These are phyloP conservation scores for Neoascia interrupta DNA, from an alignment of 2,888 invertebrate genomes.

Conservation along the genomic window DNA sequence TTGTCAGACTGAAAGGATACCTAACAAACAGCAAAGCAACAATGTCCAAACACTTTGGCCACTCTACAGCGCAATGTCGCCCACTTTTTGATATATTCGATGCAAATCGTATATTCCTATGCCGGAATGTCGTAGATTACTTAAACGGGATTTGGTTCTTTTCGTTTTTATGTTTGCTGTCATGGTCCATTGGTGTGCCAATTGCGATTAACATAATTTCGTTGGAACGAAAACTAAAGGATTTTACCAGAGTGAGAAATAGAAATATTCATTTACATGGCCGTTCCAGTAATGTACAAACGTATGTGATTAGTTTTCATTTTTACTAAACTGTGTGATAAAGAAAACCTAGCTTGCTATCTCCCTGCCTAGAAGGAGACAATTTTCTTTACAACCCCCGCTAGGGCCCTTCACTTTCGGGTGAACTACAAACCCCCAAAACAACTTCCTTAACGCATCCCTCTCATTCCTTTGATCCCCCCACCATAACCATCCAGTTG, in stretches of 20 bases:
- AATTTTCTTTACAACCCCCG: too few species aligned
- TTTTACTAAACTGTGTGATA: too few species aligned
- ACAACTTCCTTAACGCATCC: too few species aligned
- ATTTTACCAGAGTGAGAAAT: constrained; percentile 48
- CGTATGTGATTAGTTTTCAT: too few species aligned
- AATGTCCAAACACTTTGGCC: constrained; percentile 83
- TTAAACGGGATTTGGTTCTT: constrained; percentile 86
- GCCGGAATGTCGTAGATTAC: constrained; percentile 78
- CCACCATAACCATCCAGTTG: too few species aligned
- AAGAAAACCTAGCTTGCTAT: too few species aligned
- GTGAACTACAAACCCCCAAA: too few species aligned
- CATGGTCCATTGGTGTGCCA: constrained; percentile 84
- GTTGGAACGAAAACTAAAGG: constrained; percentile 75
- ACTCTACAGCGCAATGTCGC: constrained; percentile 85
- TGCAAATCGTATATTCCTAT: constrained; percentile 82
- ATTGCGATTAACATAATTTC: constrained; percentile 82
- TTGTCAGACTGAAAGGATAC: constrained; percentile 83
- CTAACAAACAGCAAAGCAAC: constrained; percentile 85
- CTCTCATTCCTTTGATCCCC: too few species aligned
- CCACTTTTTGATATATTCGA: constrained; percentile 87
- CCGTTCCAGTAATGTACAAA: constrained; percentile 64
- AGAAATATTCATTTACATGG: constrained; percentile 71
- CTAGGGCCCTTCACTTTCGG: too few species aligned
- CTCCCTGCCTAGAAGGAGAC: too few species aligned
- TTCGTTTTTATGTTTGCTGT: constrained; percentile 81